These are phyloP conservation scores for Osmoderma eremita DNA, from an alignment of 2,888 invertebrate species.

Conservation along the genomic window DNA sequence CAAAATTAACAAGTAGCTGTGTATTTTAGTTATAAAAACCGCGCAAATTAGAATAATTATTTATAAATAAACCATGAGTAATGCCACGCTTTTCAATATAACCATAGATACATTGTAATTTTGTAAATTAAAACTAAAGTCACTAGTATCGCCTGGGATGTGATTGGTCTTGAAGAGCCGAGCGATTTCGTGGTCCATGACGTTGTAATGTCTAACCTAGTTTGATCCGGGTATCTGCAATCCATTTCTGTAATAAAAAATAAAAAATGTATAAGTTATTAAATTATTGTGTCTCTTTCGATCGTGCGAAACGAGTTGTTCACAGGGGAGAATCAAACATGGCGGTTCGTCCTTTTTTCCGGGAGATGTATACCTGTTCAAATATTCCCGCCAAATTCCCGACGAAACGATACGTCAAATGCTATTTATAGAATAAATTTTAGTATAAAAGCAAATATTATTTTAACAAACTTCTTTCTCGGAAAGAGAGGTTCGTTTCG, in stretches of 20 bases:
- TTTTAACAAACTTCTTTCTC: not conserved
- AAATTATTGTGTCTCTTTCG: slow-evolving; percentile 16
- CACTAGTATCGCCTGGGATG: slow-evolving; percentile 28
- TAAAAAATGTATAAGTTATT: no score
- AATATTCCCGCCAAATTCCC: slow-evolving; percentile 14
- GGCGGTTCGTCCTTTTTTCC: not conserved
- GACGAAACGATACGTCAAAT: not conserved
- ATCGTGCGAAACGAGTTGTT: not conserved
- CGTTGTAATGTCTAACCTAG: slow-evolving; percentile 62
- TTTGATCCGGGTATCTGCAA: slow-evolving; percentile 74
- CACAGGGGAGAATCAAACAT: not conserved
- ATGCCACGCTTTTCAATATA: not conserved
- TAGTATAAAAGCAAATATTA: not conserved
- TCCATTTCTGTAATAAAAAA: slow-evolving; percentile 68
- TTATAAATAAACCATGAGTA: slow-evolving; percentile 42
- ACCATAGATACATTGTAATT: not conserved
- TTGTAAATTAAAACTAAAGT: slow-evolving; percentile 15
- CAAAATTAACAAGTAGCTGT: slow-evolving; percentile 21
- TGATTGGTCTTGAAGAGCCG: slow-evolving; percentile 9
- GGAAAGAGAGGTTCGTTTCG: not conserved
- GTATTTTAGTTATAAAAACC: not conserved
- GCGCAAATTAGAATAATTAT: slow-evolving; percentile 28
- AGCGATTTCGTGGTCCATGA: slow-evolving; percentile 38
- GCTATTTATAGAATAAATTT: slow-evolving; percentile 7
- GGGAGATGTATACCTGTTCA: no score